phyloP scores from a whole-genome alignment of 2,888 invertebrate species.

The Neocrepidodera transversa region DNA sequence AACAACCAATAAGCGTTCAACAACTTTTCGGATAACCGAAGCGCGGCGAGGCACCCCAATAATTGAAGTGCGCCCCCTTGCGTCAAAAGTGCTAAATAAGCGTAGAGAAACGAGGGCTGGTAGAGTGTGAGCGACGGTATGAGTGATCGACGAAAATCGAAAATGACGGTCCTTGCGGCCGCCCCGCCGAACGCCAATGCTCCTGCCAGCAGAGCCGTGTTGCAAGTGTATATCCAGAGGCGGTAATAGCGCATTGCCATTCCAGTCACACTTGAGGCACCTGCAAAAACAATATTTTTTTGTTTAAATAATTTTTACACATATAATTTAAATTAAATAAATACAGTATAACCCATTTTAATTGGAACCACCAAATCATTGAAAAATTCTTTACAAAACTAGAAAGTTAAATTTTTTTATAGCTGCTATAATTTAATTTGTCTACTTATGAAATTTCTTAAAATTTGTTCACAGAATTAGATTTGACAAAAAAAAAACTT shows the following conservation, averaged over 20 bases:
- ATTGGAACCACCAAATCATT: too few species aligned
- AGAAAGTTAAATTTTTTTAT: too few species aligned
- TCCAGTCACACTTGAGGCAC: slow-evolving; percentile 54
- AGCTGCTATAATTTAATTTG: too few species aligned
- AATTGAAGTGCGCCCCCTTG: slow-evolving; percentile 73
- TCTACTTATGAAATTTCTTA: too few species aligned
- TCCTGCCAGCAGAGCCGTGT: slow-evolving; percentile 84
- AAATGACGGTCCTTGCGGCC: slow-evolving; percentile 72
- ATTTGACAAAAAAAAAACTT: too few species aligned
- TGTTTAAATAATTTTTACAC: too few species aligned
- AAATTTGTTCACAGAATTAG: too few species aligned
- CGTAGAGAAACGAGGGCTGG: slow-evolving; percentile 81
- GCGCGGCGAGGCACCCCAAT: slow-evolving; percentile 82
- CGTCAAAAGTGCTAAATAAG: slow-evolving; percentile 79
- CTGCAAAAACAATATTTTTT: too few species aligned
- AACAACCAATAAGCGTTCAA: slow-evolving; percentile 86
- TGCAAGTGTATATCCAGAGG: slow-evolving; percentile 93
- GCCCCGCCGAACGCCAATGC: slow-evolving; percentile 82
- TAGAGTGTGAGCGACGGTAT: slow-evolving; percentile 78
- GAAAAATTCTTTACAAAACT: too few species aligned
- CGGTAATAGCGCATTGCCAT: slow-evolving; percentile 81
- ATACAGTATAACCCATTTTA: too few species aligned
- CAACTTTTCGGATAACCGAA: slow-evolving; percentile 79
- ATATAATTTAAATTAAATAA: too few species aligned
- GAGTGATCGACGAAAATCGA: slow-evolving; percentile 72